Evolutionary conservation across 2,113 vertebrate species (phyloP), one percentile per base, ranked within the genome.

Genomic region (Hyaena hyaena): DNA sequence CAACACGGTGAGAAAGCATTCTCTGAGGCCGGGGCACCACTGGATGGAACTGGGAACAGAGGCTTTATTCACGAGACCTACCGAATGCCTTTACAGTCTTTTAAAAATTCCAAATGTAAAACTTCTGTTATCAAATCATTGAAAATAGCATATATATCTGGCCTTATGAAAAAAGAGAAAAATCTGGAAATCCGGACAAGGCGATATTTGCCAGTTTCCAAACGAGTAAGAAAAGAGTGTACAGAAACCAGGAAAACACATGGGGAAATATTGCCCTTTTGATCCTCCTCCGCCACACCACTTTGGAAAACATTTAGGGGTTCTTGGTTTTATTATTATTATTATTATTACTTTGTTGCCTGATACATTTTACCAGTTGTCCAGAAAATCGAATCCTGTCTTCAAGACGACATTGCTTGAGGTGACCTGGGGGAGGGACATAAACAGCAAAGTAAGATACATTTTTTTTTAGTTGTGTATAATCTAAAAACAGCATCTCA

Each of bases 371-470:
- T 99, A 99, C 99, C 99, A 99, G 98, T 99, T 99, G 99, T 99
- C 99, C 97, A 99, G 98, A 98, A 99, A 99, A 98, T 99, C 99
- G 95, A 99, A 99, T 90, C 99, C 99, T 0, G 99, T 99, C 99
- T 99, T 99, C 99, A 99, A 99, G 98, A 99, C 98, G 97, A 97
- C 98, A 96, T 96, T 99, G 98, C 99, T 99, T 21, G 99, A 99
- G 98, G 99, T 99, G 96, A 99, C 99, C 99, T 99, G 99, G 17
- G 89, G 90, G 83, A 50, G 39, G 74, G 39, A 95, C 55, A 94
- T 71, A 89, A 87, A 87, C 2, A 68, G 17, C 19, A 31, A 84
- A 79, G 88, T 92, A 7, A 96, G 71, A 48, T 19, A 14, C 2
- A 3, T 28, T 76, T 15, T 76, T 76, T 92, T 63, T 12, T 8